A percentile compares a stretch with the other conserved stretches of the same genome.
These are phyloP conservation scores for Casuarius casuarius DNA, from an alignment of 2,113 vertebrate species.

Conservation along the genomic window DNA sequence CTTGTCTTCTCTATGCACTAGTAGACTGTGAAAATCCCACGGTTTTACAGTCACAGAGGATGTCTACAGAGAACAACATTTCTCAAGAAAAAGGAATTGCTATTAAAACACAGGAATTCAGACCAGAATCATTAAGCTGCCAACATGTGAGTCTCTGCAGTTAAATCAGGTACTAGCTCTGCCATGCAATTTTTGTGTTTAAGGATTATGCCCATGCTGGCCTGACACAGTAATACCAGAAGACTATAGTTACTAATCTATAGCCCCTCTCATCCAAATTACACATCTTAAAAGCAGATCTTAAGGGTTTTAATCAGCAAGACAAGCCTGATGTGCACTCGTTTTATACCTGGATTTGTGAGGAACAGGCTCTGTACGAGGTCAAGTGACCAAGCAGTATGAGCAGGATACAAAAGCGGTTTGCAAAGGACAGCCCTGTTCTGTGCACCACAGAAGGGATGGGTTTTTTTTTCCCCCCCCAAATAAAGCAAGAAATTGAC, in stretches of 20 bases:
- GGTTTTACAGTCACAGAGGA: background rate
- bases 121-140: background rate
- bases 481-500: background rate
- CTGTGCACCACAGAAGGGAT: background rate
- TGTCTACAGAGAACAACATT: accelerated
- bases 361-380: background rate
- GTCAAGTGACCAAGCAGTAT: background rate
- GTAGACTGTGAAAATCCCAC: background rate
- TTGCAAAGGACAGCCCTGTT: background rate
- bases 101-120: background rate
- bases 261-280: background rate
- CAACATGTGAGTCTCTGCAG: background rate
- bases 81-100: background rate
- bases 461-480: no score
- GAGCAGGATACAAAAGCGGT: background rate
- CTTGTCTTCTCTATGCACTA: background rate
- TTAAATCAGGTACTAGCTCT: background rate
- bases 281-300: background rate
- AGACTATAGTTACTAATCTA: background rate
- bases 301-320: background rate
- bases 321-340: background rate
- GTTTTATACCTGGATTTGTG: background rate
- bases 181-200: background rate
- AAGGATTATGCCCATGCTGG: background rate
- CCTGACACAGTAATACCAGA: background rate